Percentiles rank a stretch among this genome's conserved stretches.
Evolutionary conservation across 2,888 invertebrate species (phyloP).

Genomic region (Dolomedes plantarius): DNA sequence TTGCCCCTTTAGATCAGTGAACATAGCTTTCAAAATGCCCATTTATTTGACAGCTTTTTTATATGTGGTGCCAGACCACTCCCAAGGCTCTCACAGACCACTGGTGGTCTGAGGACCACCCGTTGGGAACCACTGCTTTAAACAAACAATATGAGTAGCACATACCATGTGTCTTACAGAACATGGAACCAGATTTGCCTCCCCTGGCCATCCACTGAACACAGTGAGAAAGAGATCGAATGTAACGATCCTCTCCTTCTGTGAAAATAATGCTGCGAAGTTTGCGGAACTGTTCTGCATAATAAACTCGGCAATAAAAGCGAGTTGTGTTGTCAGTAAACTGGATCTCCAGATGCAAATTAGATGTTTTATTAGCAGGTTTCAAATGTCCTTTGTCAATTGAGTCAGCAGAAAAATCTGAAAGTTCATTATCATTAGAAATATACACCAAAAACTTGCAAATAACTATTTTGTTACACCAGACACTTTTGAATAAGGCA

Average conservation of each 20-base stretch:
- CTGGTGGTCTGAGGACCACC: no score
- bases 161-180: slow-evolving; percentile 90
- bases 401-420: slow-evolving; percentile 56
- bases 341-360: slow-evolving; percentile 78
- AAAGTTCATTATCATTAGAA: no score
- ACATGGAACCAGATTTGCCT: slow-evolving; percentile 97
- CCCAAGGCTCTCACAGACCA: no score
- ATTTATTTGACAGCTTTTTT: no score
- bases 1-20: no score
- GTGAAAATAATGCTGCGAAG: slow-evolving; percentile 83
- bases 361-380: slow-evolving; percentile 51
- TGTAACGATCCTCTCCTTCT: slow-evolving; percentile 85
- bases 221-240: slow-evolving; percentile 90
- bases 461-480: no score
- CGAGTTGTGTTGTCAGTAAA: slow-evolving; percentile 83
- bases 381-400: slow-evolving; percentile 56
- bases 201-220: slow-evolving; percentile 95
- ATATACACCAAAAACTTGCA: no score
- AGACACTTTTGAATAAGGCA: background rate
- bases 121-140: no score
- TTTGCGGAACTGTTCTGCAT: slow-evolving; percentile 92
- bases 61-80: no score
- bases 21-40: no score
- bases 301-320: slow-evolving; percentile 90
- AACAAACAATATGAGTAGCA: no score